phyloP scores from a whole-genome alignment of 2,888 invertebrate species.

The Parascotia fuliginaria region DNA sequence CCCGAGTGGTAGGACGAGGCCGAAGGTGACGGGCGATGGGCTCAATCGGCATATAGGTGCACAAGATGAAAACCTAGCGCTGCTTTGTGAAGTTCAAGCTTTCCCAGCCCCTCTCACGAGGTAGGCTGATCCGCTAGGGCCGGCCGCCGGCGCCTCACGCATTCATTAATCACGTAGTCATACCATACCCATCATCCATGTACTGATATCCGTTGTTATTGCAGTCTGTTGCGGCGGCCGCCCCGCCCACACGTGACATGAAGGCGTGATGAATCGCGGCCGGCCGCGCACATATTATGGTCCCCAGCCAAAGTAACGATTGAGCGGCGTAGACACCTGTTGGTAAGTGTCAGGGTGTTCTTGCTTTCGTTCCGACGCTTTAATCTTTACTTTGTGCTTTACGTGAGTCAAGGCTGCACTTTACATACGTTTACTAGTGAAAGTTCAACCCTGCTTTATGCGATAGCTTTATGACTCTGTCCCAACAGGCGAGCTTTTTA shows the following conservation, averaged over 20 bases:
- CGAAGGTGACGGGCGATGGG: constrained; percentile 87
- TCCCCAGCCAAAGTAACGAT: constrained; percentile 83
- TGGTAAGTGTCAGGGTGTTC: constrained; percentile 86
- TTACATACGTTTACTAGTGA: constrained; percentile 45
- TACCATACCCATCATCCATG: constrained; percentile 69
- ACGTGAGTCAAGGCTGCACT: constrained; percentile 68
- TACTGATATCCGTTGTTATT: constrained; percentile 83
- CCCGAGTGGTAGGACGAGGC: constrained; percentile 89
- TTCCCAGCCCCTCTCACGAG: constrained; percentile 92
- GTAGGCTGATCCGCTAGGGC: constrained; percentile 79
- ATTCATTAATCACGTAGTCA: constrained; percentile 80
- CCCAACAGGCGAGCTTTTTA: constrained; percentile 45
- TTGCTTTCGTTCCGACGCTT: constrained; percentile 81
- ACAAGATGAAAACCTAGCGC: constrained; percentile 82
- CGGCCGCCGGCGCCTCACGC: constrained; percentile 78
- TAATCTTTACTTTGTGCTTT: constrained; percentile 85
- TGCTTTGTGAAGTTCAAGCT: constrained; percentile 92
- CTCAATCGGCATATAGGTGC: constrained; percentile 85
- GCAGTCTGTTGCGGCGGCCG: constrained; percentile 79
- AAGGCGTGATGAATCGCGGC: constrained; percentile 83
- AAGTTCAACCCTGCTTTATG: constrained; percentile 45
- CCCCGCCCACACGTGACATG: constrained; percentile 74
- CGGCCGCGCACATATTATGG: constrained; percentile 76
- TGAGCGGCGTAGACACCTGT: constrained; percentile 82
- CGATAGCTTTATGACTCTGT: constrained; percentile 53